Conservation (phyloP, 2,888 invertebrate species). For the Agonopterix subpropinquella region DNA sequence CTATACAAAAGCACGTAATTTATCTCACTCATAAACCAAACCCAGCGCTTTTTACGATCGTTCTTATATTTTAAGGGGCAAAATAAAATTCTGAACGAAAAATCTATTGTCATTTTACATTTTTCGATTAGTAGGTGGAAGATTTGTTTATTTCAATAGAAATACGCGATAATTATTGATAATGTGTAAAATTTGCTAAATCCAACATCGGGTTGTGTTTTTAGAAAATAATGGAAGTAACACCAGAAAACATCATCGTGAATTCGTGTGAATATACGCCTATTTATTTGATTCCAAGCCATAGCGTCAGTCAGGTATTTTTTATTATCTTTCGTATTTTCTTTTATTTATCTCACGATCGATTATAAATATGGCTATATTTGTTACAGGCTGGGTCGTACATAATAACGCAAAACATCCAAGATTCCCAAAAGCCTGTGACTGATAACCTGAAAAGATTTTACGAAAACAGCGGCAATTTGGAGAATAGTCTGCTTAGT, state of each 20-base stretch:
- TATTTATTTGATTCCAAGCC: conserved; percentile 60
- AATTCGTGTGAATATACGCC: conserved; percentile 66
- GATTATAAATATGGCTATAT: conserved; percentile 8
- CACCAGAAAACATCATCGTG: conserved; percentile 49
- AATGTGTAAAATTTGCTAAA: background rate
- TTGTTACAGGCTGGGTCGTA: conserved; percentile 51
- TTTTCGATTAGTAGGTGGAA: background rate
- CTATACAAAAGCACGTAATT: too few species aligned
- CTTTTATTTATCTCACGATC: conserved; percentile 9
- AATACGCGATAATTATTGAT: background rate
- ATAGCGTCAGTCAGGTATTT: conserved; percentile 58
- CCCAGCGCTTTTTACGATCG: too few species aligned
- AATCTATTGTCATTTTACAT: background rate
- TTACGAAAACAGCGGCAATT: conserved; percentile 67
- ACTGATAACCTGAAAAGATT: conserved; percentile 64
- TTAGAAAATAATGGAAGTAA: conserved; percentile 44
- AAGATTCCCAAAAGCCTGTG: conserved; percentile 43
- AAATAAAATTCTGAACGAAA: conserved; percentile 3
- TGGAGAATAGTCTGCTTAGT: conserved; percentile 45
- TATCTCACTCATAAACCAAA: too few species aligned
- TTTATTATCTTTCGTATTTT: conserved; percentile 9
- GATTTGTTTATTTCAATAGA: conserved; percentile 9
- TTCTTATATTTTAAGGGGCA: too few species aligned
- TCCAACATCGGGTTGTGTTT: background rate
- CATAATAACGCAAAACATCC: conserved; percentile 39